Percentiles rank a stretch among this genome's conserved stretches.
Evolutionary conservation across 2,888 invertebrate species (phyloP).

Genomic region (Nomada goodeniana): DNA sequence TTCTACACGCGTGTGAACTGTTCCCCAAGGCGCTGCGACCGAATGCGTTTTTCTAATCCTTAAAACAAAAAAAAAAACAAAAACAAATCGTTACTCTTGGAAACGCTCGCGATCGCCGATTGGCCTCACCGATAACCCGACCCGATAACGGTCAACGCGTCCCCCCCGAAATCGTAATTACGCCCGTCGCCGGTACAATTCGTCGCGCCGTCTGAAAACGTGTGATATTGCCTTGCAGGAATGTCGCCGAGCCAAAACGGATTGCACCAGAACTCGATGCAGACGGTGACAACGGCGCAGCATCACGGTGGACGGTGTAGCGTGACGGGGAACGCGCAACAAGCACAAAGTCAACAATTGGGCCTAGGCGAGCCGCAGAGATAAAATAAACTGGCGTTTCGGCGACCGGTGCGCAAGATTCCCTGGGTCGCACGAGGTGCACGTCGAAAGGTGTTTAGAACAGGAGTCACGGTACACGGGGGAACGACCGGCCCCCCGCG

Average conservation of each 20-base stretch:
- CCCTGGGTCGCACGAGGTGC: slow-evolving; percentile 75
- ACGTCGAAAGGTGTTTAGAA: slow-evolving; percentile 55
- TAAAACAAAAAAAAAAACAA: no score
- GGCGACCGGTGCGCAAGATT: slow-evolving; percentile 78
- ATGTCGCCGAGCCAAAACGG: slow-evolving; percentile 84
- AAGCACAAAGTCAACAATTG: slow-evolving; percentile 81
- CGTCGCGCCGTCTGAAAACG: no score
- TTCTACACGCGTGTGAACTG: no score
- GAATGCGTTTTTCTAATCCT: no score
- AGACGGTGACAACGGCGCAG: slow-evolving; percentile 73
- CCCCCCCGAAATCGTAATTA: no score
- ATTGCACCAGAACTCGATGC: slow-evolving; percentile 71
- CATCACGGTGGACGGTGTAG: slow-evolving; percentile 85
- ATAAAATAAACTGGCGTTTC: slow-evolving; percentile 81
- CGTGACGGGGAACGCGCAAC: slow-evolving; percentile 79
- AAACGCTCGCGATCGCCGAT: no score
- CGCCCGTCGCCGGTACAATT: no score
- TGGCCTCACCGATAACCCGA: no score
- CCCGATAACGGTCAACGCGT: no score
- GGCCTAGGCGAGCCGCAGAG: slow-evolving; percentile 83
- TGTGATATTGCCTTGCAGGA: slow-evolving; percentile 71
- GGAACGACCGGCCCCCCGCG: slow-evolving; percentile 43
- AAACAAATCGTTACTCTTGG: no score
- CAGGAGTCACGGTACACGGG: slow-evolving; percentile 47
- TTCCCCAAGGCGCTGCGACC: no score